phyloP scores from a whole-genome alignment of 2,888 invertebrate species.

The Eubasilissa splendida region DNA sequence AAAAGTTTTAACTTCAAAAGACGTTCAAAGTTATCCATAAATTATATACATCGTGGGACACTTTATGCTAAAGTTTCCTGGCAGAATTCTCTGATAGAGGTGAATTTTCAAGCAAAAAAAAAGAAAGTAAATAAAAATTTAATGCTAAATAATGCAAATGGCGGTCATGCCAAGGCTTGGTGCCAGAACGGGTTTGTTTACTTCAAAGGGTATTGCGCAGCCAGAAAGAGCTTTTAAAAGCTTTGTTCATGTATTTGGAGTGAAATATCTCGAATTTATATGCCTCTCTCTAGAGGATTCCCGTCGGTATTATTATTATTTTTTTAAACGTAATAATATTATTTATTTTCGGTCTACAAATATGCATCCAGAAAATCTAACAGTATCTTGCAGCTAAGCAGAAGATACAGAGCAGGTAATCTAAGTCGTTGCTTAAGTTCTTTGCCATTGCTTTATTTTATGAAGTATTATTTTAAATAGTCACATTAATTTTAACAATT shows the following conservation, averaged over 20 bases:
- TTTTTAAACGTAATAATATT: background rate
- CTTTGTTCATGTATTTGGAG: slow-evolving; percentile 21
- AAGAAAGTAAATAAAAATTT: slow-evolving; percentile 54
- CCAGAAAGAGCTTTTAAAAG: slow-evolving; percentile 30
- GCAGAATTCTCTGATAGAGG: slow-evolving; percentile 45
- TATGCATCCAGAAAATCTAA: no score
- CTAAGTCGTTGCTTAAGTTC: no score
- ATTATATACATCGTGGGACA: slow-evolving; percentile 52
- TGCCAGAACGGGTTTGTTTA: slow-evolving; percentile 17
- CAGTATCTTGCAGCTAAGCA: no score
- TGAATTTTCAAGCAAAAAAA: slow-evolving; percentile 46
- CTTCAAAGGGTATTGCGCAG: slow-evolving; percentile 30
- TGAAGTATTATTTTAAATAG: no score
- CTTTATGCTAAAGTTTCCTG: slow-evolving; percentile 49
- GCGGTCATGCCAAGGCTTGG: slow-evolving; percentile 22
- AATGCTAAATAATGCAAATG: slow-evolving; percentile 56
- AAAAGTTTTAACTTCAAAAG: slow-evolving; percentile 21
- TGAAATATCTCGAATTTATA: slow-evolving; percentile 17
- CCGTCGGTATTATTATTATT: background rate
- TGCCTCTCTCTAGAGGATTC: background rate
- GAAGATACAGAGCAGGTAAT: no score
- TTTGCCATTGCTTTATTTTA: no score
- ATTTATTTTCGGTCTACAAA: no score
- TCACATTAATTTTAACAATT: no score
- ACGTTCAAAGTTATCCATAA: slow-evolving; percentile 39